Percentiles rank a stretch among this genome's conserved stretches.
Conservation (phyloP, 1,140 invertebrate species). For the Aradophagus sp. region DNA sequence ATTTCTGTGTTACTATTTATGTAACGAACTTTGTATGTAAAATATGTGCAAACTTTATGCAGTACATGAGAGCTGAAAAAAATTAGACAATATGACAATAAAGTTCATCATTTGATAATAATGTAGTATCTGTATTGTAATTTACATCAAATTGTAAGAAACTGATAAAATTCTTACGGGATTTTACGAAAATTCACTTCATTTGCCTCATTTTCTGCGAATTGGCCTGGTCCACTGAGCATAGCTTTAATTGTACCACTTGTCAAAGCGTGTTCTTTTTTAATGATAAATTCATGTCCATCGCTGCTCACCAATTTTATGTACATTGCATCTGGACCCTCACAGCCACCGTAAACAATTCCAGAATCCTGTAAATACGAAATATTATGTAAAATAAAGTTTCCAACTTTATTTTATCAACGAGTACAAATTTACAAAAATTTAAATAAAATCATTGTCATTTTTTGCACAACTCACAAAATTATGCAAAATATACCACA, state of each 20-base stretch:
- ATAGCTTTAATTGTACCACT: constrained; percentile 99
- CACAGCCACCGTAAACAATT: constrained; percentile 97
- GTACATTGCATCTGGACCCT: constrained; percentile 99
- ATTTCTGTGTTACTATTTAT: constrained; percentile 99
- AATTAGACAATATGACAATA: too few relatives aligned
- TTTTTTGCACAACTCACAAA: too few relatives aligned
- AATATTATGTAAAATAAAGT: too few relatives aligned
- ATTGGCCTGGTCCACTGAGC: constrained; percentile 96
- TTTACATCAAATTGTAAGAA: too few relatives aligned
- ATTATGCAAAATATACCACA: too few relatives aligned
- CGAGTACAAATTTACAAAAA: constrained; percentile 23
- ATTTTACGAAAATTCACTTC: constrained; percentile 99
- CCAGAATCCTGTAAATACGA: too few relatives aligned
- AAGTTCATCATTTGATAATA: too few relatives aligned
- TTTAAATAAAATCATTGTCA: background rate
- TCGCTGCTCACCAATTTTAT: constrained; percentile 96
- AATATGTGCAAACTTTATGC: constrained; percentile 99
- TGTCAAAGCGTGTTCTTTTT: constrained; percentile 96
- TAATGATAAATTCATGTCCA: constrained; percentile 66
- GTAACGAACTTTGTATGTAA: constrained; percentile 99
- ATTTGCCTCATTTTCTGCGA: constrained; percentile 99
- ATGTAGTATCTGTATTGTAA: too few relatives aligned
- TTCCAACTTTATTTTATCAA: too few relatives aligned
- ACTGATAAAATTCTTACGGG: constrained; percentile 92
- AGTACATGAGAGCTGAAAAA: constrained; percentile 94